Evolutionary conservation across 2,797 vertebrate species (phyloP).

Genomic region (Falco biarmicus): DNA sequence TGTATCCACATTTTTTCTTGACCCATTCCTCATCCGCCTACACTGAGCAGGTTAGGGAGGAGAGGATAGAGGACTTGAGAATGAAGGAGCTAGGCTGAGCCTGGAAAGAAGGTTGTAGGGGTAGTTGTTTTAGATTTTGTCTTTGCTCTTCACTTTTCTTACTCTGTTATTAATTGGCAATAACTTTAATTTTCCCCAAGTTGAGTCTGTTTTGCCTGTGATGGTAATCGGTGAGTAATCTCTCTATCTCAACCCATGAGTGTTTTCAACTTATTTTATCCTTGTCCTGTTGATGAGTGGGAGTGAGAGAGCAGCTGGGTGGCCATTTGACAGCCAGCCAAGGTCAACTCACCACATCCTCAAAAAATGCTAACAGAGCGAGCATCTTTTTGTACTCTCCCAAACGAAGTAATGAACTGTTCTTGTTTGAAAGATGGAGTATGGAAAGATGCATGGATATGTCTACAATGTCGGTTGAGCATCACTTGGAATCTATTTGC

Average conservation of each 20-base stretch:
- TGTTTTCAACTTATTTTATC: not conserved
- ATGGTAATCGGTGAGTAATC: not conserved
- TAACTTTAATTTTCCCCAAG: not conserved
- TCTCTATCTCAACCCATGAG: not conserved
- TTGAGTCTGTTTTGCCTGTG: not conserved
- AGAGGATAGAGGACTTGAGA: not conserved
- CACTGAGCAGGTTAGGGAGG: accelerated
- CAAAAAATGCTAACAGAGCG: not conserved
- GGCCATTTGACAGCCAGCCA: not conserved
- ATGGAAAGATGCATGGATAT: not conserved
- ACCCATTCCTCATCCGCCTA: not conserved
- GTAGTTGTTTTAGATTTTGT: not conserved
- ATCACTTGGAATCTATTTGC: not conserved
- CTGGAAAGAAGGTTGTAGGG: not conserved
- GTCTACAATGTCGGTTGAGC: not conserved
- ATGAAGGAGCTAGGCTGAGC: not conserved
- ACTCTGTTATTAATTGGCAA: not conserved
- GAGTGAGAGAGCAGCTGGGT: not conserved
- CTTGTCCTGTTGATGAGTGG: not conserved
- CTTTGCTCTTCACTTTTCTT: not conserved
- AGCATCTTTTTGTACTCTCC: not conserved
- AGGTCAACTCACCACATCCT: not conserved
- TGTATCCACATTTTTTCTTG: not conserved
- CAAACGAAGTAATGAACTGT: not conserved
- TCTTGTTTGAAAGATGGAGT: not conserved